phyloP scores from a whole-genome alignment of 1,140 invertebrate genomes.

The Gryllus bimaculatus region DNA sequence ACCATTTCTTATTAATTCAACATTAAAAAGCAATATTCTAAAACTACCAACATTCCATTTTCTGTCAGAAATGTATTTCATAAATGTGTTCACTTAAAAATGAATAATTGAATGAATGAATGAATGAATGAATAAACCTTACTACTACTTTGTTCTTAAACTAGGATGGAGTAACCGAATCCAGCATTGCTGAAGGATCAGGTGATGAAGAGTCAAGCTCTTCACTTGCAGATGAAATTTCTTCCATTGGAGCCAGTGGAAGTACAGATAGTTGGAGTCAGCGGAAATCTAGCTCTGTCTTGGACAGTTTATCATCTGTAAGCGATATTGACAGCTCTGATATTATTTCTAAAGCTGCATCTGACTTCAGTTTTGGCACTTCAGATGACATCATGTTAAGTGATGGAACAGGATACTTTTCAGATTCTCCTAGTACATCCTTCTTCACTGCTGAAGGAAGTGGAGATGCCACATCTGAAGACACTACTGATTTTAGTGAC shows the following conservation, averaged over 20 bases:
- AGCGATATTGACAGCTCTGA: background rate
- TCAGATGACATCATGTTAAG: slow-evolving; percentile 51
- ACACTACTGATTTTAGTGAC: background rate
- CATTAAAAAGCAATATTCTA: no score
- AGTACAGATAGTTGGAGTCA: background rate
- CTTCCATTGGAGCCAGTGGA: background rate
- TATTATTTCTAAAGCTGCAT: slow-evolving; percentile 32
- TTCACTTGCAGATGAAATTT: background rate
- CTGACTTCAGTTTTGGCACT: slow-evolving; percentile 26
- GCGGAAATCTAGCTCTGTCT: background rate
- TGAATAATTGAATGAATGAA: no score
- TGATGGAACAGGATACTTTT: slow-evolving; percentile 32
- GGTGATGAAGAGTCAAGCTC: background rate
- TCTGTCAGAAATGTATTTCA: no score
- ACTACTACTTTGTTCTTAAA: background rate
- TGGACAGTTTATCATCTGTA: background rate
- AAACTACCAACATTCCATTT: no score
- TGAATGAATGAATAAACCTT: no score
- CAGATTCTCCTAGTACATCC: background rate
- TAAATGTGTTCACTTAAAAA: no score
- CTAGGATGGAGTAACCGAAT: background rate
- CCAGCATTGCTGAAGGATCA: background rate
- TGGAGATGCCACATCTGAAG: background rate
- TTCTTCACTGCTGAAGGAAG: background rate
- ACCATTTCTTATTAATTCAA: no score